Percentiles rank a stretch among this genome's conserved stretches.
Evolutionary conservation across 2,888 invertebrate genomes (phyloP).

Genomic region (Harpalus rufipes): DNA sequence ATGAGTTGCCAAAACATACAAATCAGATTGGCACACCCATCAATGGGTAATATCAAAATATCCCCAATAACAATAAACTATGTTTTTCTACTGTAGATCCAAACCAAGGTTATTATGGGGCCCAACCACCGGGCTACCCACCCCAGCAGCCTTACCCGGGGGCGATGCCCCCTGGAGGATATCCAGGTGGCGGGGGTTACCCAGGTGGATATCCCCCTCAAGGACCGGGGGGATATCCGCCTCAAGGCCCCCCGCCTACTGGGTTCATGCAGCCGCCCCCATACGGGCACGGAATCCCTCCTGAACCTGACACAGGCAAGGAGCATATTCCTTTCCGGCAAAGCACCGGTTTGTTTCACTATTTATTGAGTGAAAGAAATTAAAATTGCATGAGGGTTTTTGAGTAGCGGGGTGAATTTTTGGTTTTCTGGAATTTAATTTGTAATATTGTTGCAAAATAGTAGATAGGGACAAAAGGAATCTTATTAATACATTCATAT

Average conservation of each 20-base stretch:
- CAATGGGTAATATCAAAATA: too few species aligned
- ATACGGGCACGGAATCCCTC: conserved; percentile 21
- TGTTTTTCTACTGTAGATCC: conserved; percentile 70
- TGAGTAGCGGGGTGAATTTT: neutral
- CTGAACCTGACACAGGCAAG: conserved; percentile 55
- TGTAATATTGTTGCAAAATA: too few species aligned
- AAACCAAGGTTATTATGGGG: conserved; percentile 73
- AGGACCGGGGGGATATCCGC: conserved; percentile 75
- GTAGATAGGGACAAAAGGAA: too few species aligned
- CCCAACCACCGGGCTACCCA: conserved; percentile 71
- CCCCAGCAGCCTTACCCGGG: conserved; percentile 46
- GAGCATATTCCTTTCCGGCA: conserved; percentile 58
- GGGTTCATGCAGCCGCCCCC: conserved; percentile 58
- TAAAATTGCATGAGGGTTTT: neutral
- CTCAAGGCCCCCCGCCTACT: conserved; percentile 71
- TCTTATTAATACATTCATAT: too few species aligned
- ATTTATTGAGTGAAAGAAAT: neutral
- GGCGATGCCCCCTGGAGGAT: conserved; percentile 68
- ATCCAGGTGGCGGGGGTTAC: conserved; percentile 71
- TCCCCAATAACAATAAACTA: too few species aligned
- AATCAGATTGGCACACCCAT: too few species aligned
- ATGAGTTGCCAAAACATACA: too few species aligned
- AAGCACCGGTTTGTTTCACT: conserved; percentile 24
- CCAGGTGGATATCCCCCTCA: conserved; percentile 71
- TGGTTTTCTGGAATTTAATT: too few species aligned